Percentiles rank a stretch among this genome's conserved stretches.
These are phyloP conservation scores for Seriola rivoliana DNA, from an alignment of 2,113 vertebrate genomes.

Conservation along the genomic window DNA sequence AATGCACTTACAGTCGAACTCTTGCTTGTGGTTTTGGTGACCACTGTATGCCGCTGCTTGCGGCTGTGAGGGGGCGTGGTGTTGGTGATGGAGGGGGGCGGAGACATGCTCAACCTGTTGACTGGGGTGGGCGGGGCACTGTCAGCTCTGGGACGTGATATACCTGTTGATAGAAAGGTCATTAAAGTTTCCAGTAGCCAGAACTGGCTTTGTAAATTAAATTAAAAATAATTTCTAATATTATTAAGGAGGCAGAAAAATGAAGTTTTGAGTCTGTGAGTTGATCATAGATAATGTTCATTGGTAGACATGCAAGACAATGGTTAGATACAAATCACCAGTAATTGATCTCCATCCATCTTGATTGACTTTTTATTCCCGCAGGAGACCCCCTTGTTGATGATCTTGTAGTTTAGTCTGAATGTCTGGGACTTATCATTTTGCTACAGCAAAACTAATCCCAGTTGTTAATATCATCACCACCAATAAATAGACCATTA, in stretches of 20 bases:
- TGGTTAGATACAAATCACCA: slow-evolving; percentile 72
- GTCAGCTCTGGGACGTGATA: slow-evolving; percentile 93
- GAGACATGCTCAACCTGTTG: slow-evolving; percentile 95
- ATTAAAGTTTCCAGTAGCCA: not conserved
- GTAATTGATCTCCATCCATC: slow-evolving; percentile 31
- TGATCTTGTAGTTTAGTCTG: slow-evolving; percentile 49
- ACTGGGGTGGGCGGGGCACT: slow-evolving; percentile 95
- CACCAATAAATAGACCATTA: slow-evolving; percentile 57
- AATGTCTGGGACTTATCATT: slow-evolving; percentile 40
- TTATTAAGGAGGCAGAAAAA: slow-evolving; percentile 27
- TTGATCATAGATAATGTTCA: slow-evolving; percentile 57
- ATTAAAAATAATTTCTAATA: slow-evolving; percentile 30
- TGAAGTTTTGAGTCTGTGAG: not conserved
- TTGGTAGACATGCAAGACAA: slow-evolving; percentile 71
- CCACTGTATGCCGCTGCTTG: slow-evolving; percentile 90
- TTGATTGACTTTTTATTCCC: slow-evolving; percentile 56
- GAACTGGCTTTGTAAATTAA: slow-evolving; percentile 14
- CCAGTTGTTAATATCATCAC: slow-evolving; percentile 66
- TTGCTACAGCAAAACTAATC: slow-evolving; percentile 24
- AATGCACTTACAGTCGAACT: slow-evolving; percentile 89
- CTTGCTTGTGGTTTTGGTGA: slow-evolving; percentile 93
- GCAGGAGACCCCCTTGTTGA: slow-evolving; percentile 26
- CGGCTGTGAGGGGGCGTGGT: slow-evolving; percentile 95
- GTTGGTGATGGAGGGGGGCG: slow-evolving; percentile 87
- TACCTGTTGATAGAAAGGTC: slow-evolving; percentile 82